phyloP scores from a whole-genome alignment of 2,888 invertebrate genomes.

The Hymenopus coronatus region DNA sequence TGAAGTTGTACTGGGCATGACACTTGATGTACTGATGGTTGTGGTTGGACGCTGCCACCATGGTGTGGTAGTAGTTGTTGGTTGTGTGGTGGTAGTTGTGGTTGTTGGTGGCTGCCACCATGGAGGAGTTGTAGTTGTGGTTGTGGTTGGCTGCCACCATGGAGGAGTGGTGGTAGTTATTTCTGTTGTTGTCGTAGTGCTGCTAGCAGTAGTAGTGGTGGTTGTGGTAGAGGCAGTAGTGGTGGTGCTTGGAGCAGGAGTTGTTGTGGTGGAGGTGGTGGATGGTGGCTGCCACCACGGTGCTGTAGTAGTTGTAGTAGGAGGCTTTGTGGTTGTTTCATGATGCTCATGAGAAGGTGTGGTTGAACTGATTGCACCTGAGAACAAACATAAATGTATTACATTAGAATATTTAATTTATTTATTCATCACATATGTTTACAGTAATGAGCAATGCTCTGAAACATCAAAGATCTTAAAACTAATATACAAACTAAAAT shows the following conservation, averaged over 20 bases:
- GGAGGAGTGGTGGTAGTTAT: slow-evolving; percentile 46
- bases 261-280: slow-evolving; percentile 40
- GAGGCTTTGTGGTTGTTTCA: slow-evolving; percentile 27
- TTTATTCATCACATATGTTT: no score
- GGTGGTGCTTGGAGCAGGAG: slow-evolving; percentile 38
- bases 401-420: no score
- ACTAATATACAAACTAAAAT: no score
- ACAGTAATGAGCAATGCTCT: no score
- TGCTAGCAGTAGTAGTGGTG: slow-evolving; percentile 44
- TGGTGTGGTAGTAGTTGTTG: slow-evolving; percentile 39
- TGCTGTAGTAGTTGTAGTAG: slow-evolving; percentile 27
- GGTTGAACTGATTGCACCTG: slow-evolving; percentile 1
- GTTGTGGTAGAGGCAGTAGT: slow-evolving; percentile 41
- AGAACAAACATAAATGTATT: neutral
- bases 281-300: slow-evolving; percentile 19
- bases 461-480: no score
- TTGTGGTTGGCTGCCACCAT: slow-evolving; percentile 34
- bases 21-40: slow-evolving; percentile 32
- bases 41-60: slow-evolving; percentile 24
- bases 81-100: slow-evolving; percentile 44
- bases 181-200: slow-evolving; percentile 1
- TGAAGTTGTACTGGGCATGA: slow-evolving; percentile 40
- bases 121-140: slow-evolving; percentile 46
- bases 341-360: neutral
- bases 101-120: slow-evolving; percentile 35